Evolutionary conservation across 2,113 vertebrate genomes (phyloP).

Genomic region (Oophaga pumilio): DNA sequence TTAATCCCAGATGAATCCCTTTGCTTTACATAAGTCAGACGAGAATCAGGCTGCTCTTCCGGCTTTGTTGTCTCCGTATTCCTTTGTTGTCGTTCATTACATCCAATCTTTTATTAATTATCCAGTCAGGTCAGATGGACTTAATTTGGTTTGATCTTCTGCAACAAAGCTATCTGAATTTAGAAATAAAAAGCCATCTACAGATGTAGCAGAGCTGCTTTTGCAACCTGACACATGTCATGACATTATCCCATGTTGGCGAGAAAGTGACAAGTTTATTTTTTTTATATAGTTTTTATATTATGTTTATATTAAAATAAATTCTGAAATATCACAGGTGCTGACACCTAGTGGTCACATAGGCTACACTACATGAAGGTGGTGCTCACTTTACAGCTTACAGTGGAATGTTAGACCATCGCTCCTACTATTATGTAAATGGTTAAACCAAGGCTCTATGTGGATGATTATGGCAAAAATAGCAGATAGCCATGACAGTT

Average conservation of each 20-base stretch:
- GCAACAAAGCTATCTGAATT: background rate
- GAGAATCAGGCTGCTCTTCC: background rate
- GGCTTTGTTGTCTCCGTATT: background rate
- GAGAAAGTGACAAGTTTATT: no score
- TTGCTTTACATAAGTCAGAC: slow-evolving; percentile 1
- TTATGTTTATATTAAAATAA: background rate
- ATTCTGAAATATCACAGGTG: background rate
- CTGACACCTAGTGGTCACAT: background rate
- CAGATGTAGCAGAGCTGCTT: background rate
- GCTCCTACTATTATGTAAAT: no score
- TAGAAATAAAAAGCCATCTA: background rate
- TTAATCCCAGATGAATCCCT: slow-evolving; percentile 22
- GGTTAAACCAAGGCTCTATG: no score
- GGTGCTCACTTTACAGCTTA: no score
- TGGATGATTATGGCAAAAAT: no score
- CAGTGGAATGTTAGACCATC: no score
- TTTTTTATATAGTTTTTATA: no score
- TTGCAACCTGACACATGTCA: background rate
- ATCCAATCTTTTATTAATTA: slow-evolving; percentile 33
- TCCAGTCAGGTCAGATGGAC: background rate
- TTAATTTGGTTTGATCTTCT: background rate
- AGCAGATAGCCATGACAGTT: no score
- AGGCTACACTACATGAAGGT: no score
- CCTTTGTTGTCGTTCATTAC: slow-evolving; percentile 29
- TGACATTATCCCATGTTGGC: no score